A percentile compares a stretch with the other conserved stretches of the same genome.
These are phyloP conservation scores for Copidosoma floridanum DNA, from an alignment of 1,140 invertebrate genomes.

Conservation along the genomic window DNA sequence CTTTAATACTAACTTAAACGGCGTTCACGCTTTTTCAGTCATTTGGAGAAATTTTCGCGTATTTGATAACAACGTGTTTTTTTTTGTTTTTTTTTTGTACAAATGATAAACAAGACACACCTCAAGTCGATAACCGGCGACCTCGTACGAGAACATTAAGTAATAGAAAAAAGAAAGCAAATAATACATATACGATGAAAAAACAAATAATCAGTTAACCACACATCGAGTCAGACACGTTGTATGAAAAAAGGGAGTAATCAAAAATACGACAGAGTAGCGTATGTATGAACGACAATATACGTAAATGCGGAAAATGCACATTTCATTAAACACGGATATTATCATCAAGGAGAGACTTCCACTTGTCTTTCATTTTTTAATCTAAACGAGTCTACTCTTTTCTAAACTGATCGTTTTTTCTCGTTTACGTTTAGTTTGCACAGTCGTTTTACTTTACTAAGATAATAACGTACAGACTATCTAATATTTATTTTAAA, in stretches of 20 bases:
- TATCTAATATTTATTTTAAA: constrained; percentile 22
- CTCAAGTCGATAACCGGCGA: constrained; percentile 15
- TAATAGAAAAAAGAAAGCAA: not conserved
- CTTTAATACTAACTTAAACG: constrained; percentile 14
- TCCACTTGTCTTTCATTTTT: not conserved
- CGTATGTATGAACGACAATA: not conserved
- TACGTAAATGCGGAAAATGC: constrained; percentile 7
- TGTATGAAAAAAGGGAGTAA: constrained; percentile 4
- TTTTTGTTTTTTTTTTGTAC: constrained; percentile 13
- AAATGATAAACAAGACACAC: constrained; percentile 14
- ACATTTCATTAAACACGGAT: not conserved
- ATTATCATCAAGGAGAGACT: not conserved
- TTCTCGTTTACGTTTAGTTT: not conserved
- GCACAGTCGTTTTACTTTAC: constrained; percentile 17
- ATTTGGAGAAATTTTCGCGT: no score
- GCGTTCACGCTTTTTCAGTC: not conserved
- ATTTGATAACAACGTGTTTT: no score
- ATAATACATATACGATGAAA: not conserved
- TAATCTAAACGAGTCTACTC: no score
- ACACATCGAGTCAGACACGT: not conserved
- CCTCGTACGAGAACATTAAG: not conserved
- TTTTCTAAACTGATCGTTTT: not conserved
- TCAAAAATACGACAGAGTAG: constrained; percentile 10
- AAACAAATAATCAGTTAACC: constrained; percentile 11
- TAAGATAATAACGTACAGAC: constrained; percentile 16